Conservation (phyloP, 2,888 invertebrate genomes). For the Drosophila ochracea region DNA sequence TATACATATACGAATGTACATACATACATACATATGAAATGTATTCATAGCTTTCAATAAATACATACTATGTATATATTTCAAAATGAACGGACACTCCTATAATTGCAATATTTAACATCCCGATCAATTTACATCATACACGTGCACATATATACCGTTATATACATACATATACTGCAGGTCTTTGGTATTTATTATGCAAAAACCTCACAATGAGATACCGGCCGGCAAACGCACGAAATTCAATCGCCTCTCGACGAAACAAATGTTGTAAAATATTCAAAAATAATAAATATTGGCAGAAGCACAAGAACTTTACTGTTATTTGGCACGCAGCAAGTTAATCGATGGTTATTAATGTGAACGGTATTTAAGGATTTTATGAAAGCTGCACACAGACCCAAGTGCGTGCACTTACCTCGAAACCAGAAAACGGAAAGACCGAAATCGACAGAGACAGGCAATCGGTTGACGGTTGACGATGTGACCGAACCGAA, state of each 20-base stretch:
- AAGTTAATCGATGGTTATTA: conserved; percentile 70
- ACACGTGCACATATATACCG: conserved; percentile 23
- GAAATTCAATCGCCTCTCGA: conserved; percentile 14
- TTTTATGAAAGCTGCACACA: conserved; percentile 71
- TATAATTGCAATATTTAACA: conserved; percentile 7
- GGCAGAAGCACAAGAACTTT: conserved; percentile 9
- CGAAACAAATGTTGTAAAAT: conserved; percentile 18
- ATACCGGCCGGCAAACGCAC: conserved; percentile 65
- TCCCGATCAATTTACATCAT: conserved; percentile 6
- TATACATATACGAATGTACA: background rate
- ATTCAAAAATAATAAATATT: conserved; percentile 22
- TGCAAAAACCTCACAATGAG: conserved; percentile 59
- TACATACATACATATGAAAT: background rate
- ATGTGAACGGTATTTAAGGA: conserved; percentile 66
- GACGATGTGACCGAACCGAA: conserved; percentile 37
- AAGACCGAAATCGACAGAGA: conserved; percentile 80
- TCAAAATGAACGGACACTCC: background rate
- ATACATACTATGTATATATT: background rate
- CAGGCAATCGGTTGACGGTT: conserved; percentile 51
- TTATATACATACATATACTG: conserved; percentile 14
- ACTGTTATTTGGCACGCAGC: conserved; percentile 28
- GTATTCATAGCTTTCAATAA: background rate
- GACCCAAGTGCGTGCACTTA: conserved; percentile 82
- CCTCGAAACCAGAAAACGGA: conserved; percentile 85
- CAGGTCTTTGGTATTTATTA: conserved; percentile 43